Evolutionary conservation across 64 coral and sea anemone genomes (phyloP).

Genomic region (Astreopora myriophthalma): DNA sequence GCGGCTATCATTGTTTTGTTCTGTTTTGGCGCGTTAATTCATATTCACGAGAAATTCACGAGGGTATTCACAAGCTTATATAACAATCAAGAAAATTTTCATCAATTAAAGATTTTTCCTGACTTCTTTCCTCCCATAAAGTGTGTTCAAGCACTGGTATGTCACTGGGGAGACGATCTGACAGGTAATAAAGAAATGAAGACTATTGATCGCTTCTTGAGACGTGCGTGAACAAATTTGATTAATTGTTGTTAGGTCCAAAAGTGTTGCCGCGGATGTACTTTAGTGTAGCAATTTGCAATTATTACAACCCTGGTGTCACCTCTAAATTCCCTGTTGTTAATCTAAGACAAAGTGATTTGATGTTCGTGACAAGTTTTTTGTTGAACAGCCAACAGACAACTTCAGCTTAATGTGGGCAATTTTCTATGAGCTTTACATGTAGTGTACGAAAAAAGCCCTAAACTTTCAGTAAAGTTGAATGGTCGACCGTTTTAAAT

Average conservation of each 20-base stretch:
- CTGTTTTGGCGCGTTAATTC: slow-evolving; percentile 38
- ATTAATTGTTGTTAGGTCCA: not conserved
- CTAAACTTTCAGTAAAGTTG: not conserved
- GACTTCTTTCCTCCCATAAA: not conserved
- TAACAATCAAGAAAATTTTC: not conserved
- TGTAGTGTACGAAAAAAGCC: not conserved
- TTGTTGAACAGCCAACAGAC: not conserved
- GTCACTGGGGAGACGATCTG: slow-evolving; percentile 79
- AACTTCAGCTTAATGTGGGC: not conserved
- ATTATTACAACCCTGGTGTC: not conserved
- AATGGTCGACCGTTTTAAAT: not conserved
- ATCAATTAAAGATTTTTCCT: slow-evolving; percentile 10
- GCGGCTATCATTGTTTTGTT: not conserved
- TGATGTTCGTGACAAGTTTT: not conserved
- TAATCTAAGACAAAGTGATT: not conserved
- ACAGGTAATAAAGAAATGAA: slow-evolving; percentile 52
- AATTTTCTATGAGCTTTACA: too few species aligned
- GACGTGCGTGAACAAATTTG: not conserved
- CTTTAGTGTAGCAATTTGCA: not conserved
- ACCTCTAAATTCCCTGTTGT: not conserved
- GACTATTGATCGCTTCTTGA: not conserved
- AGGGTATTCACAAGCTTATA: not conserved
- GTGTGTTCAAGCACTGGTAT: slow-evolving; percentile 65
- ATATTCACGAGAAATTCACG: not conserved
- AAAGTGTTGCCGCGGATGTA: not conserved